phyloP scores from a whole-genome alignment of 2,113 vertebrate genomes.

The Empidonax alnorum region DNA sequence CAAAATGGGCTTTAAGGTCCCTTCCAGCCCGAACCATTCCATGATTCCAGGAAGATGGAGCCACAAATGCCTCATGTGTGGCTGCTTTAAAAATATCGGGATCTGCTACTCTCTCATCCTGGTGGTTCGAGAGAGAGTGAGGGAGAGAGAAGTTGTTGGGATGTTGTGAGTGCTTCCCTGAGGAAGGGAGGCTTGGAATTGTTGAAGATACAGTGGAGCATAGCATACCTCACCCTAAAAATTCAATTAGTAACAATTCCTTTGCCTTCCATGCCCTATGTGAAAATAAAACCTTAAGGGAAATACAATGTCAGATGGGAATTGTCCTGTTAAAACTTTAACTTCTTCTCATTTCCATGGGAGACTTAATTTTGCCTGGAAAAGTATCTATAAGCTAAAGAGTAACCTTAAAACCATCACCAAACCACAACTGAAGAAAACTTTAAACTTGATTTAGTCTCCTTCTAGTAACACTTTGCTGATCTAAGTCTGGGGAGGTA shows the following conservation, averaged over 20 bases:
- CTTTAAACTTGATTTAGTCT: background rate
- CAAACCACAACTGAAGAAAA: background rate
- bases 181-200: background rate
- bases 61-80: background rate
- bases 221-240: background rate
- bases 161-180: background rate
- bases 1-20: background rate
- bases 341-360: background rate
- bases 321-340: background rate
- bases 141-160: too few species aligned
- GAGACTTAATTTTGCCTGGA: background rate
- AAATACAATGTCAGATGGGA: background rate
- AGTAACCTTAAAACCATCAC: background rate
- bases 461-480: background rate
- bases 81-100: background rate
- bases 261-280: background rate
- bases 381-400: background rate
- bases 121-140: background rate
- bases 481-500: background rate
- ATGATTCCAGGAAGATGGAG: background rate
- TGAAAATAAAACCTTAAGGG: background rate
- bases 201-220: background rate
- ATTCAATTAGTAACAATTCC: background rate
- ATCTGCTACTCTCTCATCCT: background rate
- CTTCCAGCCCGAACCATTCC: background rate